Evolutionary conservation across 1,140 invertebrate genomes (phyloP), one percentile per base, ranked within the genome.

Genomic region (Habropoda laboriosa): DNA sequence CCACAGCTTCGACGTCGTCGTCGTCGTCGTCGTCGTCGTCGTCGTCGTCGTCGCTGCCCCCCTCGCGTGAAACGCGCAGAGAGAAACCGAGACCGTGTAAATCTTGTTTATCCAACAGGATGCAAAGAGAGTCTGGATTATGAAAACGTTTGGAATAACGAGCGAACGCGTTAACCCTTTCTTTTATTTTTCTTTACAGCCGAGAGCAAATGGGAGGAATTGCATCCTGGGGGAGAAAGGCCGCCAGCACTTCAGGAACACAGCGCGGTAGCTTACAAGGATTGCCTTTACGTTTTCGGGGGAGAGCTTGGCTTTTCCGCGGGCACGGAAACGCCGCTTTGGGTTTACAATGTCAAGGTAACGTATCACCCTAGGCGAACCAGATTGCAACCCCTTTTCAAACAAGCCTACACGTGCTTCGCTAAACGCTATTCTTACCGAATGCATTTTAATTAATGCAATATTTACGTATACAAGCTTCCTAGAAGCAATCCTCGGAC

Each of bases 161-260:
- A 80, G 71, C 40, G 27, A 30, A 18, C 57, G 51, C 35, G 42
- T 72, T 60, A 63, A 49, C 38, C 72, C 38, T 75, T 55, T 58
- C 27, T 60, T 24, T 60, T 24, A 82, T 81, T 80, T n/a, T 73
- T 60, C 84, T 88, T 93, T 93, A 13, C 90, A 96, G 96, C 94
- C 27, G 94, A 94, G 47, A 95, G 95, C 40, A 94, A 92, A 81
- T 97, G 96, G 96, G 94, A 96, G 89, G 94, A 95, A 83, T 88
- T 96, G 83, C 94, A 95, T 90, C 94, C 95, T 6, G 92, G 92
- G 40, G 97, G 96, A 3, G 96, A 96, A 66, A 93, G 94, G 40
- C 96, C 97, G 51, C 96, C 96, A 4, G 95, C 95, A 63, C 94
- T 98, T 58, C 97, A 98, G 91, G 97, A 98, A 89, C 97, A 98